Evolutionary conservation across 2,888 invertebrate species (phyloP).

Genomic region (Thereva nobilitata): DNA sequence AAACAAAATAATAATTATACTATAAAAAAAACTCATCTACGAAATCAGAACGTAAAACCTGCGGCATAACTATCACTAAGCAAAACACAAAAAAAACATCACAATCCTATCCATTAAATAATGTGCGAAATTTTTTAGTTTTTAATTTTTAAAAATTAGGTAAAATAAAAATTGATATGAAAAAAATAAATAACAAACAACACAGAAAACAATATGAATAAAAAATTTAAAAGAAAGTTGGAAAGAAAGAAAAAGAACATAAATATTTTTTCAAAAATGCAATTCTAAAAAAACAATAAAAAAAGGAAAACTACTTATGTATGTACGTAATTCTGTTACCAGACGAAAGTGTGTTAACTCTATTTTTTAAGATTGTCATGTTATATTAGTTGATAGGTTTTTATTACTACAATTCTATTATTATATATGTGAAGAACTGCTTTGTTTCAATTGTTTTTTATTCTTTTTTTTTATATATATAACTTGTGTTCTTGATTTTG

Average conservation of each 20-base stretch:
- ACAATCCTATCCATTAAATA: not conserved
- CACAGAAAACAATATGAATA: too few relatives aligned
- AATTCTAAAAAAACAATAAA: not conserved
- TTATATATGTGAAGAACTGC: not conserved
- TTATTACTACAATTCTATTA: not conserved
- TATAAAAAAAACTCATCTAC: too few relatives aligned
- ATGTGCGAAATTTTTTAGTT: conserved; percentile 10
- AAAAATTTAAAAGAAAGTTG: too few relatives aligned
- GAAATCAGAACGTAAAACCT: too few relatives aligned
- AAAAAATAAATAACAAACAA: too few relatives aligned
- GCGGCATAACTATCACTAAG: too few relatives aligned
- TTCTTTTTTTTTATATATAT: conserved; percentile 3
- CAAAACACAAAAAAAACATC: too few relatives aligned
- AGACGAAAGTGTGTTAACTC: conserved; percentile 5
- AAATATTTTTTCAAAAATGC: too few relatives aligned
- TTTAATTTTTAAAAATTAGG: too few relatives aligned
- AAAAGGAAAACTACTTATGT: conserved; percentile 16
- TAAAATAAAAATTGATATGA: too few relatives aligned
- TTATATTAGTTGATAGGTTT: conserved; percentile 23
- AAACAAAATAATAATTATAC: not conserved
- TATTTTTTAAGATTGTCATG: not conserved
- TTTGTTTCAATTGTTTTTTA: not conserved
- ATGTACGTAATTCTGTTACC: conserved; percentile 11
- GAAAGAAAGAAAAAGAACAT: too few relatives aligned
- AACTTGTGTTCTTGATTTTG: too few relatives aligned